phyloP scores from a whole-genome alignment of 2,888 invertebrate species.

The Icerya purchasi region DNA sequence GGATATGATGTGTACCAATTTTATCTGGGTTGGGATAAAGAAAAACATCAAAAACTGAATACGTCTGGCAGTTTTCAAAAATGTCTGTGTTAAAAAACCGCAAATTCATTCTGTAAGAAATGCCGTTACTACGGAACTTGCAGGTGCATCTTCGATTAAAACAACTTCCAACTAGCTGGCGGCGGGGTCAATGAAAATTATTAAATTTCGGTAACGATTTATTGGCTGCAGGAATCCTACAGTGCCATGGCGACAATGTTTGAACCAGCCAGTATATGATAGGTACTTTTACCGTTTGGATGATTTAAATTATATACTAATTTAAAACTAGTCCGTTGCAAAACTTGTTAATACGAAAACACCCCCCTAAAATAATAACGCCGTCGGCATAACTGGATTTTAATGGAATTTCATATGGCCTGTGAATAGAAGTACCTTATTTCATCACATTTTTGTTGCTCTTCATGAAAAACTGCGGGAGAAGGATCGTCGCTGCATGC shows the following conservation, averaged over 20 bases:
- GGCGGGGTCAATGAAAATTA: neutral
- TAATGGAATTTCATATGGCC: too few species aligned
- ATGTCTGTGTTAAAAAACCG: conserved; percentile 24
- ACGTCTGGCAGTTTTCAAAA: conserved; percentile 24
- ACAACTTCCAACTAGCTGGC: conserved; percentile 7
- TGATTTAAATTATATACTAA: too few species aligned
- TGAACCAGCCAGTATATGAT: conserved; percentile 22
- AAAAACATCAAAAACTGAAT: conserved; percentile 24
- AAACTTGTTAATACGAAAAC: too few species aligned
- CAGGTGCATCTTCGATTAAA: neutral
- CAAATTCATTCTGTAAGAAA: conserved; percentile 24
- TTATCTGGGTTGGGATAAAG: neutral
- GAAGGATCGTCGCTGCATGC: too few species aligned
- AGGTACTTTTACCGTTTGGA: too few species aligned
- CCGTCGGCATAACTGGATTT: too few species aligned
- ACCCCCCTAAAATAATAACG: too few species aligned
- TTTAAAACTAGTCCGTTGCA: too few species aligned
- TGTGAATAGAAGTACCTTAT: too few species aligned
- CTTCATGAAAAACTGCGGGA: too few species aligned
- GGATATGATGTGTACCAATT: neutral
- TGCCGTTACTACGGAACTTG: neutral
- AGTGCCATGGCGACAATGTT: conserved; percentile 26
- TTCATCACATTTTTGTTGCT: too few species aligned
- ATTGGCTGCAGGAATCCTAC: conserved; percentile 25
- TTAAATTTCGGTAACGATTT: conserved; percentile 21